Conservation (phyloP, 2,113 vertebrate genomes). For the Fukomys damarensis region DNA sequence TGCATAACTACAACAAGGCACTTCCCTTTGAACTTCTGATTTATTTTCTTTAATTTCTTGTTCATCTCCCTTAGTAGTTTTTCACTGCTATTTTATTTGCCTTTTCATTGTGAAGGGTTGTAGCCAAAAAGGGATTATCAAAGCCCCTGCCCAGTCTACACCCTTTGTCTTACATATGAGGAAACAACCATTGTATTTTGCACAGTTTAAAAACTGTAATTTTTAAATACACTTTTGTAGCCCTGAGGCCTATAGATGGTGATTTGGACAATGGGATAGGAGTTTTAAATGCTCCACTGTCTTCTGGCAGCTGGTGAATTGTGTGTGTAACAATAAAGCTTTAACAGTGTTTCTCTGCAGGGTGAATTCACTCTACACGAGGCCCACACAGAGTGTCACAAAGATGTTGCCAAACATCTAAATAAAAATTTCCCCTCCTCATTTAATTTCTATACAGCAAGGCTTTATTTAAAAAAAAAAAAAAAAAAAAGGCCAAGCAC, state of each 20-base stretch:
- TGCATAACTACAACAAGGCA: neutral
- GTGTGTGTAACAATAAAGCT: conserved; percentile 50
- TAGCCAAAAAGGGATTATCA: neutral
- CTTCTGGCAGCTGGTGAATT: conserved; percentile 66
- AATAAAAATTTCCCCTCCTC: conserved; percentile 66
- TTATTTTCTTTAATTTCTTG: conserved; percentile 29
- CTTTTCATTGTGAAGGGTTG: neutral
- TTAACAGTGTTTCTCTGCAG: conserved; percentile 58
- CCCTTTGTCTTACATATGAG: neutral
- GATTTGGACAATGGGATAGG: conserved; percentile 21
- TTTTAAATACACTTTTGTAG: conserved; percentile 53
- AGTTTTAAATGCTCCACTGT: conserved; percentile 61
- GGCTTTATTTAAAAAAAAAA: neutral
- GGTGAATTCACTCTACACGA: conserved; percentile 63
- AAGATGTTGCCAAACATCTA: conserved; percentile 71
- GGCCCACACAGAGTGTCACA: conserved; percentile 59
- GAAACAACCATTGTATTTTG: neutral
- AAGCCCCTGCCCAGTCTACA: neutral
- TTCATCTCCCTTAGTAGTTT: neutral
- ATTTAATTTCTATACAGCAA: conserved; percentile 56
- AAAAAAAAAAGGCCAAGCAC: conserved; percentile 47
- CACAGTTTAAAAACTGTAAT: neutral
- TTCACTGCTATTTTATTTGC: neutral
- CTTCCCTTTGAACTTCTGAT: neutral
- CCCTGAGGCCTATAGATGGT: conserved; percentile 31